phyloP scores from a whole-genome alignment of 1,140 invertebrate genomes.

The Cydia amplana region DNA sequence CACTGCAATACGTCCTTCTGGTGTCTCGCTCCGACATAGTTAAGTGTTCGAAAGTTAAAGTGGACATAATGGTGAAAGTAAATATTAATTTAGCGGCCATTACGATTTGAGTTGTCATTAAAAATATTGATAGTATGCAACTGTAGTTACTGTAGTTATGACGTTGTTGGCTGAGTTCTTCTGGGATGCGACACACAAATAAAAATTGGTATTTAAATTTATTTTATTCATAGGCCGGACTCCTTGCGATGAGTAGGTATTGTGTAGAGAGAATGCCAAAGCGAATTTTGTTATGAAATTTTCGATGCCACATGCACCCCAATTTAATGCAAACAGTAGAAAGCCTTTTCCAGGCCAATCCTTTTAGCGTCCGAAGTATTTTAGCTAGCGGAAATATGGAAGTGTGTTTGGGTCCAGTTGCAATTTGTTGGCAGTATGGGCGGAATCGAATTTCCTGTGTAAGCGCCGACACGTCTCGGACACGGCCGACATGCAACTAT shows the following conservation, averaged over 20 bases:
- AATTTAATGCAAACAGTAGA: background rate
- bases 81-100: too few species aligned
- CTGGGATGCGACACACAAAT: too few species aligned
- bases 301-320: background rate
- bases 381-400: slow-evolving; percentile 9
- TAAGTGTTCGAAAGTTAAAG: too few species aligned
- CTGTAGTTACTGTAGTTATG: too few species aligned
- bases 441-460: slow-evolving; percentile 22
- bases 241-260: background rate
- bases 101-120: too few species aligned
- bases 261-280: background rate
- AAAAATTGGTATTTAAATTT: too few species aligned
- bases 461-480: background rate
- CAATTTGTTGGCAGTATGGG: slow-evolving; percentile 19
- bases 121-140: too few species aligned
- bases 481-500: background rate
- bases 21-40: too few species aligned
- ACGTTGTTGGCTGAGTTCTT: too few species aligned
- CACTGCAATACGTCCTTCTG: too few species aligned
- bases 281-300: background rate
- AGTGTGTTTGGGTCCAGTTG: slow-evolving; percentile 28
- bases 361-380: slow-evolving; percentile 4
- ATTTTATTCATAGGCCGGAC: too few species aligned
- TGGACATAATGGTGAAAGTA: too few species aligned
- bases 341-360: background rate